These are phyloP conservation scores for Hydropsyche tenuis DNA, from an alignment of 1,140 invertebrate genomes.

Conservation along the genomic window DNA sequence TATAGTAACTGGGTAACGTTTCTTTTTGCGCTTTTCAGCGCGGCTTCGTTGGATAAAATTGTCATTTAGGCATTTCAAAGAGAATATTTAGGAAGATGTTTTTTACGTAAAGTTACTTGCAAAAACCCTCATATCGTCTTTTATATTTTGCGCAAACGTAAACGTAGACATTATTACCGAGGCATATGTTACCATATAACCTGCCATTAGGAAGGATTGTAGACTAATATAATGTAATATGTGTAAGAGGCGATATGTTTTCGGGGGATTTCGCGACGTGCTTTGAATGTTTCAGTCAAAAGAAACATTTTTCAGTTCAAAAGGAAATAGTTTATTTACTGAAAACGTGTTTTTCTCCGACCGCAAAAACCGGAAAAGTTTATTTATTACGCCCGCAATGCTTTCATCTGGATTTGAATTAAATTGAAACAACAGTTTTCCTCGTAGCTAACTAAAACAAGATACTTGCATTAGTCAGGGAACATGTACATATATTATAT, in stretches of 20 bases:
- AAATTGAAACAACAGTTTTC: too few relatives aligned
- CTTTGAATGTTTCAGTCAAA: not conserved
- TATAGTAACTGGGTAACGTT: not conserved
- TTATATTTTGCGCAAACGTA: not conserved
- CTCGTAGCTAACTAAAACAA: too few relatives aligned
- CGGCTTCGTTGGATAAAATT: slow-evolving; percentile 1
- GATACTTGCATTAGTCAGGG: too few relatives aligned
- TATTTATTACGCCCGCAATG: too few relatives aligned
- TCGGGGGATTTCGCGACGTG: not conserved
- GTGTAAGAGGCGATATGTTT: not conserved
- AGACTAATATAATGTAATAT: not conserved
- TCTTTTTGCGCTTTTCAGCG: not conserved
- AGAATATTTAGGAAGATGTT: slow-evolving; percentile 9
- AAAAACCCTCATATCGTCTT: not conserved
- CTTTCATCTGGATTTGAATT: too few relatives aligned
- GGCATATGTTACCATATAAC: slow-evolving; percentile 8
- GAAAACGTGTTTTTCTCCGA: too few relatives aligned
- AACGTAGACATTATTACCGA: not conserved
- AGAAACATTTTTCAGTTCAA: too few relatives aligned
- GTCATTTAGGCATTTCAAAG: slow-evolving; percentile 21
- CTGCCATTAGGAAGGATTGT: not conserved
- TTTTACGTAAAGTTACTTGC: slow-evolving; percentile 2
- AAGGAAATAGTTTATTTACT: too few relatives aligned
- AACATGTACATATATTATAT: too few relatives aligned
- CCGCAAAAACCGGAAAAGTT: too few relatives aligned